A percentile compares a stretch with the other conserved stretches of the same genome.
phyloP scores from a whole-genome alignment of 2,797 vertebrate genomes.

The Dipus sagitta region DNA sequence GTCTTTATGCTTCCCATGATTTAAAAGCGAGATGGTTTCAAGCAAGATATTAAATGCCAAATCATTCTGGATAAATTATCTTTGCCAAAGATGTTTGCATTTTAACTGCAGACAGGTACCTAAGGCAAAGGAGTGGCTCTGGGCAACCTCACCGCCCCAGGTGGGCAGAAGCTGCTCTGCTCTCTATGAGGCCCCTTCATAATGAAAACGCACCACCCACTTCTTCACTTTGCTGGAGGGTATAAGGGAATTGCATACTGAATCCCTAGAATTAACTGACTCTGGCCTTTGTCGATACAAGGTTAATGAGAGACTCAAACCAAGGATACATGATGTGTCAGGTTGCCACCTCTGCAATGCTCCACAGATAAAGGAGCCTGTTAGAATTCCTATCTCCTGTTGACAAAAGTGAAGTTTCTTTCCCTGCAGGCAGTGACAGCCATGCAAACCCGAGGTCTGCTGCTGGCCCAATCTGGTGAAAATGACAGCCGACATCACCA shows the following conservation, averaged over 20 bases:
- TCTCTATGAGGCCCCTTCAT: not conserved
- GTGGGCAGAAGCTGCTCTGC: not conserved
- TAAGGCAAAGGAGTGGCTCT: not conserved
- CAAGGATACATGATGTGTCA: not conserved
- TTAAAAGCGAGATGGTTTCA: conserved; percentile 38
- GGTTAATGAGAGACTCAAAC: conserved; percentile 17
- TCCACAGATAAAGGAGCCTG: rapidly evolving
- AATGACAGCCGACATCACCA: conserved; percentile 5
- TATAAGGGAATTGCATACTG: not conserved
- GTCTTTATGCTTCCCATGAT: not conserved
- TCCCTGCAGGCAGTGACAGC: not conserved
- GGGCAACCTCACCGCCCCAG: not conserved
- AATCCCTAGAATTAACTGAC: conserved; percentile 42
- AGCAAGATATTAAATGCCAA: not conserved
- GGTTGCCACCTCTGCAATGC: not conserved
- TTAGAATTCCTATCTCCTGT: not conserved
- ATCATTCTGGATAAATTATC: conserved; percentile 48
- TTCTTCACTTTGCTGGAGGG: not conserved
- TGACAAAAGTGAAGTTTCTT: conserved; percentile 33
- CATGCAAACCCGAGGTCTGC: not conserved
- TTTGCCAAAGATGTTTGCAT: conserved; percentile 39
- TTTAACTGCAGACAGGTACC: conserved; percentile 48
- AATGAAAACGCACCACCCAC: not conserved
- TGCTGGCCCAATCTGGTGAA: not conserved
- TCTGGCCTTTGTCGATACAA: conserved; percentile 19